Conservation (phyloP, 2,797 vertebrate genomes). For the Sebastes elongatus region DNA sequence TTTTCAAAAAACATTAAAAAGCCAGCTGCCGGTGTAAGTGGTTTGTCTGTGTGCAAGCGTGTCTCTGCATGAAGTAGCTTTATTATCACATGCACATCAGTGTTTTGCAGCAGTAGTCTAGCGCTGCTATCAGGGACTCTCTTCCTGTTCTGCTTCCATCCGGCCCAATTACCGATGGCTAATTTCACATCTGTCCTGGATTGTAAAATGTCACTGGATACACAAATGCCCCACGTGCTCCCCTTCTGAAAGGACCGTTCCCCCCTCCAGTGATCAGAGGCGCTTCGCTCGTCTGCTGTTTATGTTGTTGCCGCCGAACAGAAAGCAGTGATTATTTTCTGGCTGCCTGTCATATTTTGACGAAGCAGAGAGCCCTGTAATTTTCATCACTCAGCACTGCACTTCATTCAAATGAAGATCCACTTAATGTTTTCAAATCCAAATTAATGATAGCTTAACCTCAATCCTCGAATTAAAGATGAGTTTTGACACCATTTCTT, state of each 20-base stretch:
- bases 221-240: conserved; percentile 32
- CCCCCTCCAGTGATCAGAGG: conserved; percentile 60
- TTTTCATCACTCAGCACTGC: conserved; percentile 57
- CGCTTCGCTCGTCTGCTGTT: conserved; percentile 42
- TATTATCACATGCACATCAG: conserved; percentile 64
- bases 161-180: conserved; percentile 65
- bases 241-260: conserved; percentile 45
- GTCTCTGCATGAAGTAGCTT: conserved; percentile 62
- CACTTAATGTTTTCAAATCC: conserved; percentile 63
- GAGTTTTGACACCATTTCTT: conserved; percentile 62
- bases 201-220: conserved; percentile 73
- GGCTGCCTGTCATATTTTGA: conserved; percentile 58
- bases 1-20: conserved; percentile 66
- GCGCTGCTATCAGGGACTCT: conserved; percentile 52
- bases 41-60: conserved; percentile 28
- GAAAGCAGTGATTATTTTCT: conserved; percentile 66
- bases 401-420: conserved; percentile 65
- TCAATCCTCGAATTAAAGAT: conserved; percentile 63
- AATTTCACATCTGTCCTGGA: conserved; percentile 74
- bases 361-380: conserved; percentile 54
- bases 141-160: conserved; percentile 57
- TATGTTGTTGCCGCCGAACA: conserved; percentile 51
- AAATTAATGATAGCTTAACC: conserved; percentile 75
- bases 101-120: conserved; percentile 51
- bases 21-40: conserved; percentile 65